phyloP scores from a whole-genome alignment of 2,113 vertebrate genomes.

The Tenebrosternarchus preto region DNA sequence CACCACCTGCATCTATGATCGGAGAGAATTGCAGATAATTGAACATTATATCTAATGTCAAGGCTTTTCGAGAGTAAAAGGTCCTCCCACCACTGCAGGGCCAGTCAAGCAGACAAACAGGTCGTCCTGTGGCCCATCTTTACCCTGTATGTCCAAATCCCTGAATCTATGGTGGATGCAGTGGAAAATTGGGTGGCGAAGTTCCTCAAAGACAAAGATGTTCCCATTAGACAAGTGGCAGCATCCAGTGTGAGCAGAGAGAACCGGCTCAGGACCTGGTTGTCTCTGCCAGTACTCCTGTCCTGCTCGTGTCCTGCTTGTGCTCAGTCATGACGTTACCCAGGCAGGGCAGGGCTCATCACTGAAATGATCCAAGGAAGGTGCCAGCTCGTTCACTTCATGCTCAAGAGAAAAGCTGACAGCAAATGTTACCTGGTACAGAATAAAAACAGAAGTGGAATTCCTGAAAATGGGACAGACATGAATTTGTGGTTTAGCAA shows the following conservation, averaged over 20 bases:
- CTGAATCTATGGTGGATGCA: not conserved
- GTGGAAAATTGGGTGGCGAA: not conserved
- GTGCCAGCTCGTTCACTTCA: not conserved
- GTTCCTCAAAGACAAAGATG: conserved; percentile 13
- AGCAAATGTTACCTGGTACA: not conserved
- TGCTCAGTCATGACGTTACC: conserved; percentile 21
- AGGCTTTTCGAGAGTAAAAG: conserved; percentile 37
- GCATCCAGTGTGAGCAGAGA: not conserved
- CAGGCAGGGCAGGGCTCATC: not conserved
- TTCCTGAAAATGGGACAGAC: too few species aligned
- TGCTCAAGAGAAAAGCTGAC: not conserved
- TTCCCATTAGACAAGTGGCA: not conserved
- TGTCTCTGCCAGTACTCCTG: not conserved
- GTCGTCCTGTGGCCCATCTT: not conserved
- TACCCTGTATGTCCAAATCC: not conserved
- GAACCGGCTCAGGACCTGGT: not conserved
- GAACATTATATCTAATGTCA: conserved; percentile 57
- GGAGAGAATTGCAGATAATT: conserved; percentile 61
- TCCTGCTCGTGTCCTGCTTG: too few species aligned
- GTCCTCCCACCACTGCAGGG: conserved; percentile 24
- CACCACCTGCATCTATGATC: conserved; percentile 73
- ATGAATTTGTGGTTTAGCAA: not conserved
- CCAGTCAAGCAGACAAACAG: conserved; percentile 19
- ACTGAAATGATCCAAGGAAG: not conserved
- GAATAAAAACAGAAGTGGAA: not conserved